Evolutionary conservation across 2,797 vertebrate species (phyloP).

Genomic region (Anguilla megastoma): DNA sequence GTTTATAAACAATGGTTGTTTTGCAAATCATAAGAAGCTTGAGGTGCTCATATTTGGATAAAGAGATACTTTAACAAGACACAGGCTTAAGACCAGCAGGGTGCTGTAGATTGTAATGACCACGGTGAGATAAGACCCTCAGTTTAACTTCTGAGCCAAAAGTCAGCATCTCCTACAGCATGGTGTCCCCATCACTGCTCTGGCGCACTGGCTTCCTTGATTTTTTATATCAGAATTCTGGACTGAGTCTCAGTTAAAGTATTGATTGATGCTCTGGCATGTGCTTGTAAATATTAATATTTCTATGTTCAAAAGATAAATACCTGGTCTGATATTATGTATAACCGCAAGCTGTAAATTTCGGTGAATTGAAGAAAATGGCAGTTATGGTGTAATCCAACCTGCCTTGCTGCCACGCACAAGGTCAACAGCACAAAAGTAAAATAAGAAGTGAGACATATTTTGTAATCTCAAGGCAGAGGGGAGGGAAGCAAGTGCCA

Average conservation of each 20-base stretch:
- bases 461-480: not conserved
- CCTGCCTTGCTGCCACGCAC: no score
- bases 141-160: not conserved
- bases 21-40: not conserved
- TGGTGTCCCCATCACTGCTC: not conserved
- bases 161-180: not conserved
- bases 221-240: not conserved
- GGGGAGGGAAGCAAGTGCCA: not conserved
- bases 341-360: no score
- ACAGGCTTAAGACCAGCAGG: no score
- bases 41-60: no score
- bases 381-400: no score
- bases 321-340: not conserved
- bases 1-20: not conserved
- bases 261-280: not conserved
- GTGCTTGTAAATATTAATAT: not conserved
- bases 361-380: no score
- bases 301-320: not conserved
- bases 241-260: not conserved
- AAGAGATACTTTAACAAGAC: not conserved
- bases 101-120: no score
- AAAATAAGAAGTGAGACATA: not conserved
- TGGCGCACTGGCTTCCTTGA: not conserved
- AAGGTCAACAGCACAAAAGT: not conserved
- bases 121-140: no score